Evolutionary conservation across 2,113 vertebrate species (phyloP).

Genomic region (Anoura caudifer): DNA sequence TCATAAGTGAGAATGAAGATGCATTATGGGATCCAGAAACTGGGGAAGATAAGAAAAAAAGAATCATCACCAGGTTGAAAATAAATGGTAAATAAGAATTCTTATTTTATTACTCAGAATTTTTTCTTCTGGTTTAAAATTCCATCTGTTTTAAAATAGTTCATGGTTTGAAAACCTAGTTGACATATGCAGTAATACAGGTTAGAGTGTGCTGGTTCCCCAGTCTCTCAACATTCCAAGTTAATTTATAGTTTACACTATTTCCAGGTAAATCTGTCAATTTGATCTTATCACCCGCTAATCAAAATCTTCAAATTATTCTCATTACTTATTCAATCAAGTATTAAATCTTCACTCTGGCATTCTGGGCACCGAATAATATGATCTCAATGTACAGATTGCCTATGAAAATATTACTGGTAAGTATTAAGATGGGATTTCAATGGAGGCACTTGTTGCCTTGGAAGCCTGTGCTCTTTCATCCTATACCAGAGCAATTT

Average conservation of each 20-base stretch:
- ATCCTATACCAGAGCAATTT: background rate
- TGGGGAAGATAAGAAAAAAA: background rate
- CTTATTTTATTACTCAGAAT: background rate
- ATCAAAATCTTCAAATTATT: background rate
- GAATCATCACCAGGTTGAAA: background rate
- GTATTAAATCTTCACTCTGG: background rate
- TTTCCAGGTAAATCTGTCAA: background rate
- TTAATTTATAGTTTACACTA: background rate
- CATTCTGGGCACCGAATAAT: background rate
- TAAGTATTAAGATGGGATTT: background rate
- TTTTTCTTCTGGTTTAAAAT: background rate
- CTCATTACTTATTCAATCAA: background rate
- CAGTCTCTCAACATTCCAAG: background rate
- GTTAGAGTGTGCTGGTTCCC: background rate
- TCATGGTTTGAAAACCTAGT: background rate
- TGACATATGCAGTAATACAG: background rate
- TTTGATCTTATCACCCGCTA: background rate
- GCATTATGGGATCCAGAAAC: background rate
- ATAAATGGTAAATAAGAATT: background rate
- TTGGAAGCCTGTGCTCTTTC: constrained; percentile 13
- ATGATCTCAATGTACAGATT: background rate
- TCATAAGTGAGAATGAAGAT: background rate
- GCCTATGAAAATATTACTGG: background rate
- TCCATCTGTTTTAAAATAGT: background rate
- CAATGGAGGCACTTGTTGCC: background rate